phyloP scores from a whole-genome alignment of 2,888 invertebrate genomes.

The Calameuta idolon region DNA sequence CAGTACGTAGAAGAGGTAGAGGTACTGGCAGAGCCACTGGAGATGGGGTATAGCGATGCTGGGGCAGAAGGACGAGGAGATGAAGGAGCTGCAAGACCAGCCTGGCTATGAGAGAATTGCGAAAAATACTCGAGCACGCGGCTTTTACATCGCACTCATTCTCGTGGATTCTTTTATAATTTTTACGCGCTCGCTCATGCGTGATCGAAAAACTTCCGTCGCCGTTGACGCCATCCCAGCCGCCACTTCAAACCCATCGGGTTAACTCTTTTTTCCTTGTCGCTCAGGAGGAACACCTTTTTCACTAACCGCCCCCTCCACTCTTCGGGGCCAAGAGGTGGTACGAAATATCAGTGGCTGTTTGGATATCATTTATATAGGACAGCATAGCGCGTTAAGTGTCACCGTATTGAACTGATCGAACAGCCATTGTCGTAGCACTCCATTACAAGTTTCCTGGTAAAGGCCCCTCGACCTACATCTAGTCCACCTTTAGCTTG shows the following conservation, averaged over 20 bases:
- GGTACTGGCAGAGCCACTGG: slow-evolving; percentile 23
- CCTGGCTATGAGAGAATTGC: slow-evolving; percentile 36
- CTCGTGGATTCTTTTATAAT: slow-evolving; percentile 57
- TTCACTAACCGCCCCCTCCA: neutral
- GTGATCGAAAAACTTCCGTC: slow-evolving; percentile 30
- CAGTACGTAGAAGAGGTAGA: slow-evolving; percentile 15
- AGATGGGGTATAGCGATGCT: slow-evolving; percentile 22
- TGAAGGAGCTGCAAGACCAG: slow-evolving; percentile 10
- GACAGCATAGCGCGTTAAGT: slow-evolving; percentile 22
- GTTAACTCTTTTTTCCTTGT: neutral
- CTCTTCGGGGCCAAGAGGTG: neutral
- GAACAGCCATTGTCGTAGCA: neutral
- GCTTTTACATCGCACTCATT: slow-evolving; percentile 48
- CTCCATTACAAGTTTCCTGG: neutral
- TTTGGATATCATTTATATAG: neutral
- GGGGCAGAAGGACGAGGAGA: slow-evolving; percentile 23
- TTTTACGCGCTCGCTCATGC: slow-evolving; percentile 58
- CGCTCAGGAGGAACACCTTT: neutral
- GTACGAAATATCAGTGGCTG: neutral
- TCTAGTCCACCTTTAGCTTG: slow-evolving; percentile 23
- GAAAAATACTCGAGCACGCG: slow-evolving; percentile 48
- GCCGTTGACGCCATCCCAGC: slow-evolving; percentile 20
- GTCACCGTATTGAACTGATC: slow-evolving; percentile 21
- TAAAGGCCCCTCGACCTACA: slow-evolving; percentile 34
- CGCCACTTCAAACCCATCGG: slow-evolving; percentile 24